phyloP scores from a whole-genome alignment of 2,113 vertebrate genomes.

The Oncorhynchus tshawytscha region DNA sequence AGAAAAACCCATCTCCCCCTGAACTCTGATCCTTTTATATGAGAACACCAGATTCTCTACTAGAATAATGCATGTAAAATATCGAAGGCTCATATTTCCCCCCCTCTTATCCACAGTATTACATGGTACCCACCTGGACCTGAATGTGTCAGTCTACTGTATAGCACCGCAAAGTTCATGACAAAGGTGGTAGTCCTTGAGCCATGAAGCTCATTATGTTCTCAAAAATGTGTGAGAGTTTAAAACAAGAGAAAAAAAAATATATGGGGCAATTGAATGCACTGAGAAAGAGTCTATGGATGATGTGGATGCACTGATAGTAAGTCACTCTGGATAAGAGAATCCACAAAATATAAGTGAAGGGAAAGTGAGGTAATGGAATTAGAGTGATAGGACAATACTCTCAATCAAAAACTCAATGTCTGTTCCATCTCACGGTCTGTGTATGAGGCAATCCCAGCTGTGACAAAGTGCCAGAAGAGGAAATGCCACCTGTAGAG shows the following conservation, averaged over 20 bases:
- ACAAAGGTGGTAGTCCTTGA: background rate
- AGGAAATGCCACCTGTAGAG: conserved; percentile 1
- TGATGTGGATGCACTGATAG: background rate
- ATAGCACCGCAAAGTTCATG: too few species aligned
- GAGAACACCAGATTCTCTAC: background rate
- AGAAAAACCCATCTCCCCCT: background rate
- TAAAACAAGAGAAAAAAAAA: background rate
- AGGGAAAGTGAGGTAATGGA: background rate
- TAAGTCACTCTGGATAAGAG: background rate
- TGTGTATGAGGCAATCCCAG: background rate
- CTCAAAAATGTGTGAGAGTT: background rate
- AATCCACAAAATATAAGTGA: background rate
- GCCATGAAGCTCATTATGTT: background rate
- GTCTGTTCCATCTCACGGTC: background rate
- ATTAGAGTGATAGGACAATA: background rate
- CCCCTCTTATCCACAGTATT: background rate
- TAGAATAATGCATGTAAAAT: background rate
- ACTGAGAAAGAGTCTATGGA: background rate
- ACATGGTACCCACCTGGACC: background rate
- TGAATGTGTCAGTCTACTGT: background rate
- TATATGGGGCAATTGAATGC: background rate
- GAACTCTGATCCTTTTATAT: background rate
- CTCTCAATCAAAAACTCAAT: background rate
- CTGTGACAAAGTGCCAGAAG: conserved; percentile 8
- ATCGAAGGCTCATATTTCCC: background rate